Conservation (phyloP, 1,140 invertebrate species). For the Adoxophyes honmai region DNA sequence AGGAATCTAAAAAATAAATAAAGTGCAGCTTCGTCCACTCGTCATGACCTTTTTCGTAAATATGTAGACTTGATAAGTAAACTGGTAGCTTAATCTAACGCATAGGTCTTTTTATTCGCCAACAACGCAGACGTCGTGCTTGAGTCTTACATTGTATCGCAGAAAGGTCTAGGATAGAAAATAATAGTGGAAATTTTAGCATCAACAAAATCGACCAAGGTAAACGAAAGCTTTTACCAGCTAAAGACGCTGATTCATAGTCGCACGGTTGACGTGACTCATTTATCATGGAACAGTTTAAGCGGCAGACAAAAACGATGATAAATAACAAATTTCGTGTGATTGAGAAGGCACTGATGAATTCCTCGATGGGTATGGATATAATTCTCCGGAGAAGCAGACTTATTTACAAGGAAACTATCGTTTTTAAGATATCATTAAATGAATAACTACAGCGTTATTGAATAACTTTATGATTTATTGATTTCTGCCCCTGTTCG, state of each 20-base stretch:
- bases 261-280: constrained; percentile 39
- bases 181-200: constrained; percentile 11
- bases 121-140: too few relatives aligned
- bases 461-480: too few relatives aligned
- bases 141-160: too few relatives aligned
- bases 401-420: not conserved
- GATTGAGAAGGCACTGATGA: constrained; percentile 40
- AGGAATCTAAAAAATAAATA: not conserved
- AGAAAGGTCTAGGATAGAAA: too few relatives aligned
- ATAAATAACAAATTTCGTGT: constrained; percentile 38
- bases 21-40: too few relatives aligned
- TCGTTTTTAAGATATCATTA: not conserved
- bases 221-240: constrained; percentile 20
- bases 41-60: too few relatives aligned
- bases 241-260: constrained; percentile 45
- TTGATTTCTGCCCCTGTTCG: too few relatives aligned
- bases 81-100: too few relatives aligned
- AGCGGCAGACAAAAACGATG: constrained; percentile 45
- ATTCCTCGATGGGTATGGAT: constrained; percentile 25
- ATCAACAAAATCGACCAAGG: constrained; percentile 20
- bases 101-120: too few relatives aligned
- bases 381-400: too few relatives aligned
- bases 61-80: too few relatives aligned
- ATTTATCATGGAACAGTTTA: constrained; percentile 51
- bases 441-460: not conserved